A percentile compares a stretch with the other conserved stretches of the same genome.
These are phyloP conservation scores for Altica lythri DNA, from an alignment of 2,888 invertebrate species.

Conservation along the genomic window DNA sequence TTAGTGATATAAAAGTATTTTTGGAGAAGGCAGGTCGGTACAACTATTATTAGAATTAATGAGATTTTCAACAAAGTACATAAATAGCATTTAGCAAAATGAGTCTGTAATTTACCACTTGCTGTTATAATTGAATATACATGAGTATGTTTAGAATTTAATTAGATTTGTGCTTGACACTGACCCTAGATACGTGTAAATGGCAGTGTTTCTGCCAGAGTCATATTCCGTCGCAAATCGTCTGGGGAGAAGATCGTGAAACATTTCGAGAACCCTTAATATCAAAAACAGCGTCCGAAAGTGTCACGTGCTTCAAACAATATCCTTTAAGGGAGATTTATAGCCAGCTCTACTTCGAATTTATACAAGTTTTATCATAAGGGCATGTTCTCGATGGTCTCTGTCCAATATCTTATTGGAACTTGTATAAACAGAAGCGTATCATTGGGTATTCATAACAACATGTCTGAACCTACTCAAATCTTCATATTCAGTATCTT, in stretches of 20 bases:
- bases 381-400: constrained; percentile 47
- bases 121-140: constrained; percentile 4
- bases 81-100: constrained; percentile 9
- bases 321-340: constrained; percentile 54
- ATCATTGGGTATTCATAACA: not conserved
- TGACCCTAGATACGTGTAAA: constrained; percentile 17
- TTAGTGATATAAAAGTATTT: not conserved
- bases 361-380: constrained; percentile 55
- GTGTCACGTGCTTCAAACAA: constrained; percentile 55
- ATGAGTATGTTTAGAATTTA: constrained; percentile 11
- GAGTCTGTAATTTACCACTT: constrained; percentile 6
- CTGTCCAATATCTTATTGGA: constrained; percentile 35
- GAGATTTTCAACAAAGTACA: constrained; percentile 2
- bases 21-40: constrained; percentile 1
- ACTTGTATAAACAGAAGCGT: constrained; percentile 26
- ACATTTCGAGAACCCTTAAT: constrained; percentile 48
- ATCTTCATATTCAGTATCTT: too few species aligned
- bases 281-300: constrained; percentile 49
- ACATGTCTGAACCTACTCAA: not conserved
- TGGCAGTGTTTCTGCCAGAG: constrained; percentile 24
- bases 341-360: constrained; percentile 49
- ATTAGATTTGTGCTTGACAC: constrained; percentile 14
- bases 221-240: constrained; percentile 39
- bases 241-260: constrained; percentile 38
- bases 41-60: constrained; percentile 1